Percentiles rank a stretch among this genome's conserved stretches.
Evolutionary conservation across 2,113 vertebrate species (phyloP).

Genomic region (Hyperopisus bebe): DNA sequence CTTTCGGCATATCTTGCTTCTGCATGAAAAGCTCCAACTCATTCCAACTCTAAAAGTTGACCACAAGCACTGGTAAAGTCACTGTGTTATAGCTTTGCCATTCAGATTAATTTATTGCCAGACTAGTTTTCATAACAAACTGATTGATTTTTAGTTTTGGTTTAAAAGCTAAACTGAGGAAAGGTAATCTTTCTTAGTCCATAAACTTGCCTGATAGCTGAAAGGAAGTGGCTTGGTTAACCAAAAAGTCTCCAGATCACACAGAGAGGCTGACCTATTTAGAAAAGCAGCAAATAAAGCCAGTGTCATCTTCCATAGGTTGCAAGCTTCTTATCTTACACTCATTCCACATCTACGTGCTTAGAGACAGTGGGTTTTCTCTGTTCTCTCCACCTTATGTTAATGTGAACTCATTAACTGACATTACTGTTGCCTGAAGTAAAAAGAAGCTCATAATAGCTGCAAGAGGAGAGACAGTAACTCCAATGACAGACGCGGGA

Average conservation of each 20-base stretch:
- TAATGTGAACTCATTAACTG: background rate
- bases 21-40: background rate
- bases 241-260: background rate
- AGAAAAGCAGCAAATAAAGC: background rate
- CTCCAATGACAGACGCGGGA: background rate
- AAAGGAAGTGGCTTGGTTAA: background rate
- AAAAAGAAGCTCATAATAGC: background rate
- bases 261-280: background rate
- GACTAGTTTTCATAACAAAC: background rate
- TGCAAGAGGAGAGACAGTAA: background rate
- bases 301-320: background rate
- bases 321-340: background rate
- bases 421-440: constrained; percentile 1
- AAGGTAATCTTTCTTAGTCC: background rate
- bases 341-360: background rate
- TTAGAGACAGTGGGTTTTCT: background rate
- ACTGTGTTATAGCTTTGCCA: background rate
- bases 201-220: background rate
- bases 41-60: background rate
- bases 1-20: background rate
- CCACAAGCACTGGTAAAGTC: background rate
- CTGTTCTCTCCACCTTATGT: background rate
- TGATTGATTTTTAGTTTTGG: background rate
- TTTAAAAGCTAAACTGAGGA: background rate
- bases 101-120: background rate